These are phyloP conservation scores for Drosophila punjabiensis DNA, from an alignment of 1,140 invertebrate species.

Conservation along the genomic window DNA sequence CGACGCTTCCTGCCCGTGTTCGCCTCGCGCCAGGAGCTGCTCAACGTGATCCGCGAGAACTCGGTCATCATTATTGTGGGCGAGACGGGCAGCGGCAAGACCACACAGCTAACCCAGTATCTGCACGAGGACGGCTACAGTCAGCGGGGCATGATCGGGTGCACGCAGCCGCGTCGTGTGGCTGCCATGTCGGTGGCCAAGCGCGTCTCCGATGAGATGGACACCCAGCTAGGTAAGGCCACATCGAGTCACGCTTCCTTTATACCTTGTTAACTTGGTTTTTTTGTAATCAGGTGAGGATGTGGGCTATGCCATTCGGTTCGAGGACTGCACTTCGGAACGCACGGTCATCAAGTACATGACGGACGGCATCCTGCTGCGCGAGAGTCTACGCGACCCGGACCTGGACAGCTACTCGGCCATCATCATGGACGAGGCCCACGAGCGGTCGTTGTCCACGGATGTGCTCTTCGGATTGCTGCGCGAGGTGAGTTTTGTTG, in stretches of 20 bases:
- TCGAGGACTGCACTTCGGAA: constrained; percentile 99
- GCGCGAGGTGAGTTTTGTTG: constrained; percentile 90
- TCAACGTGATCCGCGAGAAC: constrained; percentile 98
- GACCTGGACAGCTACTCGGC: constrained; percentile 98
- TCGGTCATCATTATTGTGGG: constrained; percentile 98
- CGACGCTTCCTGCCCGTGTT: constrained; percentile 97
- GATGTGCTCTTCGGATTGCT: constrained; percentile 99
- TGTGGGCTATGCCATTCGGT: constrained; percentile 99
- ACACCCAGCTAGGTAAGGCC: constrained; percentile 90
- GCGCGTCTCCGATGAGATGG: constrained; percentile 99
- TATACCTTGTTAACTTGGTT: neutral
- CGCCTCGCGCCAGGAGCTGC: constrained; percentile 96
- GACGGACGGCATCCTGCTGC: constrained; percentile 99
- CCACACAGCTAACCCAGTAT: constrained; percentile 98
- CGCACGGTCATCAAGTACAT: constrained; percentile 99
- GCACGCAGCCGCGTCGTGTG: constrained; percentile 96
- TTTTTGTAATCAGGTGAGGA: constrained; percentile 88
- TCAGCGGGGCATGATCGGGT: constrained; percentile 96
- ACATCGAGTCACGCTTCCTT: neutral
- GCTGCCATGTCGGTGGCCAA: constrained; percentile 99
- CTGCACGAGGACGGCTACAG: constrained; percentile 99
- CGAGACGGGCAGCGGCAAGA: constrained; percentile 99
- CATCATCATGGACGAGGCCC: constrained; percentile 99
- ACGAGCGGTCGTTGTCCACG: constrained; percentile 98
- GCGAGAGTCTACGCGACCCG: constrained; percentile 97